Evolutionary conservation across 1,140 invertebrate species (phyloP), one percentile per base, ranked within the genome.

Genomic region (Nymphalis io): DNA sequence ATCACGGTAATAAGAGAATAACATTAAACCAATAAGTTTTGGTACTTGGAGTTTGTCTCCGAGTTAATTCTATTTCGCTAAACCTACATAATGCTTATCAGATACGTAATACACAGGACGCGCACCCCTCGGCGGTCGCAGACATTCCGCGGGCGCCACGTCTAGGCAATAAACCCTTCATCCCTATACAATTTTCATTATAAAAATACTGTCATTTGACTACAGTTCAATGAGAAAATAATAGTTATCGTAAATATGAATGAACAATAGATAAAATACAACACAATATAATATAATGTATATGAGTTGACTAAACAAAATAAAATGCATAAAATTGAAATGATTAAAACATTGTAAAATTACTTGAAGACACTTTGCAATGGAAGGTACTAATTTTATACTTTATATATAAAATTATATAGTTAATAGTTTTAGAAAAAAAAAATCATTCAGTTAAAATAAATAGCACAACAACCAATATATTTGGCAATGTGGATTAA

Each of bases 151-250:
- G 48, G 67, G 64, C 73, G 65, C 72, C 60, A 60, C 68, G 77
- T 68, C 84, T 64, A 81, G 79, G 76, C 80, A 81, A 88, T 75
- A 84, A 84, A 88, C 85, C 85, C 84, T 89, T 87, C 80, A 78
- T 83, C 76, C 86, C 81, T 88, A 89, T 88, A 92, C 92, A 91
- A 91, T 90, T 92, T 88, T 84, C 86, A 82, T 90, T 92, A 92
- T 79, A 92, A 93, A 93, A 93, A 93, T 93, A 93, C 92, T 93
- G 92, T 91, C 87, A 92, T 93, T 93, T 92, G 92, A 93, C 92
- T 93, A 93, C 88, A 91, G 89, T 90, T 90, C 88, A 83, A 82
- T 90, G 86, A 90, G 80, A 90, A 84, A 89, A 85, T n/a, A 86
- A 85, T 80, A 85, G 83, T 84, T 83, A 85, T 85, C 68, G 81